Evolutionary conservation across 2,888 invertebrate genomes (phyloP).

Genomic region (Cephus nigrinus): DNA sequence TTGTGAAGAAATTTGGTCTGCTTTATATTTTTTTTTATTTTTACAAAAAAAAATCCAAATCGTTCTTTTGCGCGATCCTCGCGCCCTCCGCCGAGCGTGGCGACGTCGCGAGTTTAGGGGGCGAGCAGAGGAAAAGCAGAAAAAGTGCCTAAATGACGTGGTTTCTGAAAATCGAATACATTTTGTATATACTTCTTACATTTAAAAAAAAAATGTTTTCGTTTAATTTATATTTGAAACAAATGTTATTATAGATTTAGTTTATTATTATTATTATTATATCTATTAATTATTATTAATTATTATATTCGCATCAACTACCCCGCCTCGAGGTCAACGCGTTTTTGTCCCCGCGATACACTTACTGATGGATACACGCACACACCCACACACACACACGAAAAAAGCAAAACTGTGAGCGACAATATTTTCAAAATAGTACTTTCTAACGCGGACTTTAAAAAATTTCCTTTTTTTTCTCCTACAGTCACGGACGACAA

Average conservation of each 20-base stretch:
- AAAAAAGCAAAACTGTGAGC: not conserved
- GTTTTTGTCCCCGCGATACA: not conserved
- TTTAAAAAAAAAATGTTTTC: conserved; percentile 46
- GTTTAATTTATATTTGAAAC: conserved; percentile 59
- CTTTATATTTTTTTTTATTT: not conserved
- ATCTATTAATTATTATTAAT: conserved; percentile 32
- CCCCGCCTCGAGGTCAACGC: not conserved
- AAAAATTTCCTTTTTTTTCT: not conserved
- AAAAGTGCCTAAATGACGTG: conserved; percentile 50
- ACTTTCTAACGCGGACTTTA: not conserved
- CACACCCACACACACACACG: not conserved
- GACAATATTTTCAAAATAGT: not conserved
- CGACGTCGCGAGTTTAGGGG: not conserved
- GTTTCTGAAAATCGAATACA: conserved; percentile 56
- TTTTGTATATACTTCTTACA: conserved; percentile 51
- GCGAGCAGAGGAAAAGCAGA: not conserved
- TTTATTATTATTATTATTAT: conserved; percentile 46
- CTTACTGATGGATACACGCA: not conserved
- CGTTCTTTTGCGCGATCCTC: not conserved
- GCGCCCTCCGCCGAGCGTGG: not conserved
- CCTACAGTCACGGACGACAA: not conserved
- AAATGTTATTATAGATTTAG: conserved; percentile 58
- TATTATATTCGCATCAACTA: conserved; percentile 22
- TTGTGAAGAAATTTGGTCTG: not conserved
- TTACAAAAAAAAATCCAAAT: not conserved